Evolutionary conservation across 2,797 vertebrate genomes (phyloP).

Genomic region (Bufotes viridis): DNA sequence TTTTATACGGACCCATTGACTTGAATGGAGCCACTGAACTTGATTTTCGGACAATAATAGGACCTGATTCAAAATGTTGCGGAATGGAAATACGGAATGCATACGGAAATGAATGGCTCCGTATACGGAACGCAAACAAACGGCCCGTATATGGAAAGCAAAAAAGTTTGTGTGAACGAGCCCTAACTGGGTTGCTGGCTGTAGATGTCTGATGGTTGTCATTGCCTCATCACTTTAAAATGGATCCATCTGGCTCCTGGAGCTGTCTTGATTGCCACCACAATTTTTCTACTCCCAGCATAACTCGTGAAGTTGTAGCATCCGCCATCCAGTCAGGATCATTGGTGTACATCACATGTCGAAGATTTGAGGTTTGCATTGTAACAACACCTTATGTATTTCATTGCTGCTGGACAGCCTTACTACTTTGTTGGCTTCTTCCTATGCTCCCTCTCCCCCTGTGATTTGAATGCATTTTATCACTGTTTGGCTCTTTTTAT

Average conservation of each 20-base stretch:
- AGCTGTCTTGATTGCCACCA: not conserved
- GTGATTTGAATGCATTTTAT: constrained; percentile 55
- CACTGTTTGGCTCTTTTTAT: not conserved
- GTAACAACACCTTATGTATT: constrained; percentile 64
- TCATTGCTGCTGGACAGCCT: constrained; percentile 61
- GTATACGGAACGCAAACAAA: no score
- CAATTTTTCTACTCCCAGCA: not conserved
- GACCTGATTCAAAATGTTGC: no score
- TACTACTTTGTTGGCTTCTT: constrained; percentile 60
- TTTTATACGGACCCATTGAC: no score
- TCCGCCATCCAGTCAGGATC: not conserved
- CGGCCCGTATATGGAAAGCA: no score
- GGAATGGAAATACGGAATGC: no score
- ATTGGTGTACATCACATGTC: not conserved
- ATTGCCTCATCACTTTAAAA: not conserved
- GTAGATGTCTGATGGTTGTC: no score
- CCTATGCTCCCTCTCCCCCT: constrained; percentile 50
- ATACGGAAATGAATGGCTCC: no score
- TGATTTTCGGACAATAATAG: no score
- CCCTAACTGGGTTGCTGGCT: no score
- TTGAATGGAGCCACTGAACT: no score
- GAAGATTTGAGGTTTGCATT: constrained; percentile 30
- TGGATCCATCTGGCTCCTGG: not conserved
- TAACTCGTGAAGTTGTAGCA: not conserved
- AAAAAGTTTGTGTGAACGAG: no score